These are phyloP conservation scores for Drosophila lacertosa DNA, from an alignment of 1,140 invertebrate genomes.

Conservation along the genomic window DNA sequence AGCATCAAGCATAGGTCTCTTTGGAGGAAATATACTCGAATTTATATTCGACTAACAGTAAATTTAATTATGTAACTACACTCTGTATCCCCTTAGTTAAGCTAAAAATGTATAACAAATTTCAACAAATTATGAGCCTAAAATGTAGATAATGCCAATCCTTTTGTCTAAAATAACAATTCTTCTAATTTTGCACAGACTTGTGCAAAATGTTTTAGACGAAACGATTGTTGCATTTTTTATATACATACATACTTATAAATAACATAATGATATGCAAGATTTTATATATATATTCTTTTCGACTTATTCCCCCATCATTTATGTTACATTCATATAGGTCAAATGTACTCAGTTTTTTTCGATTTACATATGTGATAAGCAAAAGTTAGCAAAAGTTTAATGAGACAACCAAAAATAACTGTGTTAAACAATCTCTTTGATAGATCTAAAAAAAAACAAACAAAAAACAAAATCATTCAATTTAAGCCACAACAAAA, in stretches of 20 bases:
- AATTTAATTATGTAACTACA: constrained; percentile 80
- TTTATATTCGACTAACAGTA: constrained; percentile 45
- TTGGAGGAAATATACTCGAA: constrained; percentile 41
- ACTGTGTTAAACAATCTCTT: constrained; percentile 79
- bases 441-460: constrained; percentile 73
- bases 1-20: constrained; percentile 30
- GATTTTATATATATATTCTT: constrained; percentile 40
- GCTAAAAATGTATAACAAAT: constrained; percentile 51
- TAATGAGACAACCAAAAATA: constrained; percentile 43
- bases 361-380: constrained; percentile 69
- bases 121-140: constrained; percentile 34
- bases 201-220: constrained; percentile 75
- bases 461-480: constrained; percentile 1
- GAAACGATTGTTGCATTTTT: constrained; percentile 83
- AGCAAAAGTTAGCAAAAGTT: constrained; percentile 47
- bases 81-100: constrained; percentile 84
- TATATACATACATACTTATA: constrained; percentile 49
- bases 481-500: constrained; percentile 35
- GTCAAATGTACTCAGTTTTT: constrained; percentile 52
- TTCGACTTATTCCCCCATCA: constrained; percentile 51
- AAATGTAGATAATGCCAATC: constrained; percentile 83
- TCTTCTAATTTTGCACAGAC: constrained; percentile 61
- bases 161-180: constrained; percentile 83
- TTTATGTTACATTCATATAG: constrained; percentile 43
- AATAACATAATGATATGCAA: constrained; percentile 22